These are phyloP conservation scores for Gasterosteus nipponicus DNA, from an alignment of 2,113 vertebrate species.

Conservation along the genomic window DNA sequence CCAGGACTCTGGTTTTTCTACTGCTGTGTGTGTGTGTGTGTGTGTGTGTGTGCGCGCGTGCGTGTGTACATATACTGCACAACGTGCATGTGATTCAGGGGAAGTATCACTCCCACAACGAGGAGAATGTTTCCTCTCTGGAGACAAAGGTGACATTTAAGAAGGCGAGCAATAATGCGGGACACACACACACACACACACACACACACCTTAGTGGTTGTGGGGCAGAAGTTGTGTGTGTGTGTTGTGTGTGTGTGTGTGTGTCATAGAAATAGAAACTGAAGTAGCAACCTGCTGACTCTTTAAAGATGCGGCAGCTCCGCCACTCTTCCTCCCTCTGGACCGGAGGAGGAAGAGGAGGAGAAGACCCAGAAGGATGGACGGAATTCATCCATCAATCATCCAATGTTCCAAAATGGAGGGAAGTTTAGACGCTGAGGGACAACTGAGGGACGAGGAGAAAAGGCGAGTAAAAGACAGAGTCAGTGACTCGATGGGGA, in stretches of 20 bases:
- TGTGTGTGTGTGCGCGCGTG: constrained; percentile 8
- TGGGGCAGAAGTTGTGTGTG: constrained; percentile 45
- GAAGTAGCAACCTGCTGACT: constrained; percentile 58
- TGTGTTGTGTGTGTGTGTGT: constrained; percentile 32
- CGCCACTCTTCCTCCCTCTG: constrained; percentile 28
- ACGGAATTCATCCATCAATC: constrained; percentile 13
- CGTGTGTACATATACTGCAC: constrained; percentile 9
- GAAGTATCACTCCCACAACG: not conserved
- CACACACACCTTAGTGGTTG: constrained; percentile 40
- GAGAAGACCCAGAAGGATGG: not conserved
- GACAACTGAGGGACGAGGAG: not conserved
- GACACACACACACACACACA: not conserved
- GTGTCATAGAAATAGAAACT: too few species aligned
- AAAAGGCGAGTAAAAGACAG: constrained; percentile 10
- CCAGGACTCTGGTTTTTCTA: constrained; percentile 62
- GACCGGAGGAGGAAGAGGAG: not conserved
- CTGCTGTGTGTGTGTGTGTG: constrained; percentile 19
- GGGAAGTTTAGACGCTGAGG: not conserved
- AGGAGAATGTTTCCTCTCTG: constrained; percentile 15
- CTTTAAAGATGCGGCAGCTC: constrained; percentile 51
- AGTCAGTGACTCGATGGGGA: constrained; percentile 13
- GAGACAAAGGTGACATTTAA: constrained; percentile 40
- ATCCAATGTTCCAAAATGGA: constrained; percentile 24
- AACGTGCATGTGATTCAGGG: constrained; percentile 6
- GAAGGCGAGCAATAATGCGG: not conserved